Evolutionary conservation across 2,113 vertebrate species (phyloP).

Genomic region (Manacus vitellinus): DNA sequence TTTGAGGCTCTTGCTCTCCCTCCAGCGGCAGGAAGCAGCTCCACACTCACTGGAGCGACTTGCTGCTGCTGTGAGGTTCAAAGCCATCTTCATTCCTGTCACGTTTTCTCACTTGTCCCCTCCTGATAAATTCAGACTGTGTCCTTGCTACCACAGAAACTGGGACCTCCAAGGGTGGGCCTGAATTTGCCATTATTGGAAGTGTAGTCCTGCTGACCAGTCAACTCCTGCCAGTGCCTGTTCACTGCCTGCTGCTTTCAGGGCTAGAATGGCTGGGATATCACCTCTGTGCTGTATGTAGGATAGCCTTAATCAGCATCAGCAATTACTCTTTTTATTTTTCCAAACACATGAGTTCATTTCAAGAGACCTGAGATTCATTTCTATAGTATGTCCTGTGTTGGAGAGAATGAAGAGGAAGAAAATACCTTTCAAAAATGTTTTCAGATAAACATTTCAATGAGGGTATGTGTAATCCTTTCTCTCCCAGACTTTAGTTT

Average conservation of each 20-base stretch:
- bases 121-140: neutral
- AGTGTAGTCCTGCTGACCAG: neutral
- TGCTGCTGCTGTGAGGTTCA: fast-evolving
- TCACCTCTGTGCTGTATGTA: neutral
- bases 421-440: conserved; percentile 43
- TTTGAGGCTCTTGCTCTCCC: conserved; percentile 21
- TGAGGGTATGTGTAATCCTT: conserved; percentile 52
- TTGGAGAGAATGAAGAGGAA: neutral
- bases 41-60: neutral
- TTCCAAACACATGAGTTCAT: conserved; percentile 5
- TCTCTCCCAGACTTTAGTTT: conserved; percentile 67
- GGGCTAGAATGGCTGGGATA: neutral
- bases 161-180: neutral
- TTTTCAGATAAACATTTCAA: conserved; percentile 66
- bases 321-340: neutral
- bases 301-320: neutral
- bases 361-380: conserved; percentile 30
- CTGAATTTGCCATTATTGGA: neutral
- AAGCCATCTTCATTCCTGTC: neutral
- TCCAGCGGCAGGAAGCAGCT: conserved; percentile 12
- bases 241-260: neutral
- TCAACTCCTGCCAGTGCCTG: neutral
- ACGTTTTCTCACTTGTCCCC: neutral
- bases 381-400: conserved; percentile 5
- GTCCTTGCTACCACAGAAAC: neutral